These are phyloP conservation scores for Tribolium madens DNA, from an alignment of 1,140 invertebrate genomes.

Conservation along the genomic window DNA sequence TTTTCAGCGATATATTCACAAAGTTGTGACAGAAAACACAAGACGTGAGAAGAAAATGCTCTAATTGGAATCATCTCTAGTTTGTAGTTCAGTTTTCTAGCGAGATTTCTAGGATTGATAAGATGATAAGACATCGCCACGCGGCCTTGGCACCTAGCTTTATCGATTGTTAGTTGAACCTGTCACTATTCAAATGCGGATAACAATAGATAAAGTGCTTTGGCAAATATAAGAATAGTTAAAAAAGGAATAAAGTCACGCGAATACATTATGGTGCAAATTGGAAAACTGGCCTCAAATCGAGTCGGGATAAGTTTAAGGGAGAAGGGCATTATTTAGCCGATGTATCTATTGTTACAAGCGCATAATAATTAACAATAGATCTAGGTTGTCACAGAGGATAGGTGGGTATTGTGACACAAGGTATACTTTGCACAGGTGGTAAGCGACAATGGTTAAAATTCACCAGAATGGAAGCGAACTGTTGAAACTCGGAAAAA, in stretches of 20 bases:
- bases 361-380: constrained; percentile 36
- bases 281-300: background rate
- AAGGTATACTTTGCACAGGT: constrained; percentile 17
- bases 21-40: constrained; percentile 12
- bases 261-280: background rate
- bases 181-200: constrained; percentile 9
- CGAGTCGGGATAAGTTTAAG: background rate
- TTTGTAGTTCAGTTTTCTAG: no score
- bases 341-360: background rate
- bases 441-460: background rate
- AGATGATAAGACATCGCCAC: constrained; percentile 5
- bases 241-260: constrained; percentile 10
- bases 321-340: background rate
- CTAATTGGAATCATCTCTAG: constrained; percentile 5
- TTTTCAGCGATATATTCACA: constrained; percentile 7
- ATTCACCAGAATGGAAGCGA: background rate
- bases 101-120: background rate
- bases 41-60: background rate
- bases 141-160: constrained; percentile 3
- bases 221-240: constrained; percentile 14
- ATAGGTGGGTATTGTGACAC: constrained; percentile 6
- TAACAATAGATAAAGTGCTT: constrained; percentile 6
- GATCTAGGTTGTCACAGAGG: constrained; percentile 22
- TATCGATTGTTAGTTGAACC: constrained; percentile 1
- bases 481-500: background rate